Evolutionary conservation across 2,888 invertebrate genomes (phyloP).

Genomic region (Lepeophtheirus nordmannii): DNA sequence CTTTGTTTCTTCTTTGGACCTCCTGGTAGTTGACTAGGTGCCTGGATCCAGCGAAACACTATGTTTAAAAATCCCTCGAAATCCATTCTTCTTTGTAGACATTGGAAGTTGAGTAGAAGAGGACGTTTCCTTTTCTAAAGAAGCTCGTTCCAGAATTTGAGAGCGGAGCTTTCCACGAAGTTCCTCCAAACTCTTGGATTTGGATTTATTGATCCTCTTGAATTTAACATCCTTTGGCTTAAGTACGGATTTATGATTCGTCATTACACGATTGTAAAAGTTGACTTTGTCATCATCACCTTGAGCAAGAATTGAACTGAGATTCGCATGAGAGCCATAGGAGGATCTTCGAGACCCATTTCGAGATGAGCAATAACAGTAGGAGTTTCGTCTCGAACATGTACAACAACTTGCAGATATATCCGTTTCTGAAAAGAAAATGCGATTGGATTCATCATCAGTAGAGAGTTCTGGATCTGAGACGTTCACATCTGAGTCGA

Average conservation of each 20-base stretch:
- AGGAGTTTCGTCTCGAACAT: conserved; percentile 13
- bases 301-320: conserved; percentile 27
- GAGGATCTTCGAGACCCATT: conserved; percentile 13
- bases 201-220: conserved; percentile 74
- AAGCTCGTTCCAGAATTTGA: neutral
- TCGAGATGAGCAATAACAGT: neutral
- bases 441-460: conserved; percentile 17
- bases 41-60: neutral
- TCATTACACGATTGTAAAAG: conserved; percentile 71
- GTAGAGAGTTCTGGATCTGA: conserved; percentile 6
- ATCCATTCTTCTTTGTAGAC: neutral
- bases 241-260: conserved; percentile 71
- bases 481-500: conserved; percentile 14
- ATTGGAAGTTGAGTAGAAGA: neutral
- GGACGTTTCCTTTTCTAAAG: neutral
- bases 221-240: conserved; percentile 82
- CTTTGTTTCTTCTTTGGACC: too few relatives aligned
- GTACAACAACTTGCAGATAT: neutral
- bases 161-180: conserved; percentile 44
- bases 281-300: conserved; percentile 27
- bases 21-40: too few relatives aligned
- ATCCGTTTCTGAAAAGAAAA: conserved; percentile 15
- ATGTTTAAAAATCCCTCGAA: neutral
- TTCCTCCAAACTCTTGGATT: conserved; percentile 72
- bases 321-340: conserved; percentile 26